Percentiles rank a stretch among this genome's conserved stretches.
Conservation (phyloP, 2,797 vertebrate species). For the Ciconia nigra region DNA sequence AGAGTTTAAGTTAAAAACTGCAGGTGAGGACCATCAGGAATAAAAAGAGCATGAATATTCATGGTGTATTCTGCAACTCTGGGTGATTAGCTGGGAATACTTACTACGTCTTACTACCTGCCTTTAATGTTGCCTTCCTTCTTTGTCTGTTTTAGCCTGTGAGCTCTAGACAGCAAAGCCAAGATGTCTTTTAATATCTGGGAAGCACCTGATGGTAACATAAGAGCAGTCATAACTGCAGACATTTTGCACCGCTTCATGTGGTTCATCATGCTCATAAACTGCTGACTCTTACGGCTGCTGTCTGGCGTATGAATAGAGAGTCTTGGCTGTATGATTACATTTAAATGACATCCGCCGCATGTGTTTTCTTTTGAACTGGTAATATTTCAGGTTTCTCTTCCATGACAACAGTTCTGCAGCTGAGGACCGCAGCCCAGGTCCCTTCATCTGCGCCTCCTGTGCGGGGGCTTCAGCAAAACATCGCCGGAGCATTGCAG, state of each 20-base stretch:
- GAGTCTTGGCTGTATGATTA: background rate
- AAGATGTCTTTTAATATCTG: background rate
- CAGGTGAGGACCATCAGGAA: background rate
- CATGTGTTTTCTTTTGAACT: background rate
- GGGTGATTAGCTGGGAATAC: background rate
- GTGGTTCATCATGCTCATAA: background rate
- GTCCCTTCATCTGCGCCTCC: background rate
- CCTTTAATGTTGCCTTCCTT: background rate
- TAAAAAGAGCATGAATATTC: background rate
- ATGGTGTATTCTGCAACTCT: background rate
- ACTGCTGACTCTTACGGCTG: background rate
- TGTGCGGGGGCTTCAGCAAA: fast-evolving
- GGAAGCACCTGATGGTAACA: background rate
- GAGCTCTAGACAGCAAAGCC: background rate
- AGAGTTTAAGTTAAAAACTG: background rate
- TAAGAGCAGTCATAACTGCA: background rate
- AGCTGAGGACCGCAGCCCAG: background rate
- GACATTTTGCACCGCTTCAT: background rate
- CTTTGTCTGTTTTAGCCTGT: background rate
- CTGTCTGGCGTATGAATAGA: background rate
- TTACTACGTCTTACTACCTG: background rate
- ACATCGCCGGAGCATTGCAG: fast-evolving
- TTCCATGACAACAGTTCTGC: background rate
- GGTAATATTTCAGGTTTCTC: background rate
- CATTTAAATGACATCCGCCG: background rate